Conservation (phyloP, 2,888 invertebrate genomes). For the Neoaliturus tenellus region DNA sequence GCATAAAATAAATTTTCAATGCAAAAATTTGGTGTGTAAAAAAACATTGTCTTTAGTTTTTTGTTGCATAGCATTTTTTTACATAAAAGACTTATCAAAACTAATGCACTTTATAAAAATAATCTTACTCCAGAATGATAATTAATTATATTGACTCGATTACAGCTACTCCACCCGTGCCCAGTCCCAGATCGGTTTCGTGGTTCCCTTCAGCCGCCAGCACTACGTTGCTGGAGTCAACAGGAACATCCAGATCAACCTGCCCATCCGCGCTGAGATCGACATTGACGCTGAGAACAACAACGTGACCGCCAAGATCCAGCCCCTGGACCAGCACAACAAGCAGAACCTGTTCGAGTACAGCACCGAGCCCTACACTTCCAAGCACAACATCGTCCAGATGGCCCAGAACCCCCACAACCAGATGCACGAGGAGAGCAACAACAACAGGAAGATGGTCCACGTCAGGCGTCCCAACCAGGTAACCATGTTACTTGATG, state of each 20-base stretch:
- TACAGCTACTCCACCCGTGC: slow-evolving; percentile 73
- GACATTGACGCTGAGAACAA: slow-evolving; percentile 74
- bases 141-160: too few species aligned
- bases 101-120: too few species aligned
- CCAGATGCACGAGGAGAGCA: background rate
- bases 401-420: slow-evolving; percentile 72
- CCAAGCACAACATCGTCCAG: slow-evolving; percentile 76
- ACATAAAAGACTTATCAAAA: too few species aligned
- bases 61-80: too few species aligned
- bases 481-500: too few species aligned
- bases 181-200: slow-evolving; percentile 79
- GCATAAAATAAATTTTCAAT: too few species aligned
- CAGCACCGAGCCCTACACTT: slow-evolving; percentile 80
- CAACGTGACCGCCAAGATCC: slow-evolving; percentile 73
- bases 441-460: slow-evolving; percentile 60
- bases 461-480: slow-evolving; percentile 63
- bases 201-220: slow-evolving; percentile 78
- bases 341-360: slow-evolving; percentile 76
- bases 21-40: too few species aligned
- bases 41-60: too few species aligned
- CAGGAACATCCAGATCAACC: slow-evolving; percentile 76
- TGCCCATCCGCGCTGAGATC: slow-evolving; percentile 75
- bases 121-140: too few species aligned
- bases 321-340: slow-evolving; percentile 74
- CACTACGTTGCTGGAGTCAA: slow-evolving; percentile 78